Percentiles rank a stretch among this genome's conserved stretches.
Evolutionary conservation across 1,140 invertebrate species (phyloP).

Genomic region (Rhopalosiphum padi): DNA sequence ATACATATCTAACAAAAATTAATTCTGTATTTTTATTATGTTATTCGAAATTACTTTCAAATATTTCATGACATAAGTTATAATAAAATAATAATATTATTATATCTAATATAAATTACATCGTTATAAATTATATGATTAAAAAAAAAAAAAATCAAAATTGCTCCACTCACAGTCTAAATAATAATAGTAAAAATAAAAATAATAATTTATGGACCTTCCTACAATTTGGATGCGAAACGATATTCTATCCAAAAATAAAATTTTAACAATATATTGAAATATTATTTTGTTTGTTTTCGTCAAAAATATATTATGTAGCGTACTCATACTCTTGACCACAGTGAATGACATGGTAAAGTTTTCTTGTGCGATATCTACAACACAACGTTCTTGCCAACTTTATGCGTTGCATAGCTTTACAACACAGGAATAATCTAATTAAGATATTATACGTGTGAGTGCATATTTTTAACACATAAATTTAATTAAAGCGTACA

Average conservation of each 20-base stretch:
- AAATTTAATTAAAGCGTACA: not conserved
- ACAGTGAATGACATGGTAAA: not conserved
- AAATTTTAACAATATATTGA: not conserved
- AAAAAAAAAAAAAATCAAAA: not conserved
- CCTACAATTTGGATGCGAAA: not conserved
- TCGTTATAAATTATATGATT: not conserved
- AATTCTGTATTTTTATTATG: not conserved
- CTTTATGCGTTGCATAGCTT: not conserved
- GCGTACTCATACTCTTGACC: not conserved
- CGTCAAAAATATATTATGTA: not conserved
- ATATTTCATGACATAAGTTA: no score
- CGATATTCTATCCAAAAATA: not conserved
- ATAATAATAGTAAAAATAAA: not conserved
- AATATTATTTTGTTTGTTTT: not conserved
- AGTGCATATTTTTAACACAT: not conserved
- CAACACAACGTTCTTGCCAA: not conserved
- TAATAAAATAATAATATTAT: no score
- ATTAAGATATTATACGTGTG: not conserved
- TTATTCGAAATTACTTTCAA: no score
- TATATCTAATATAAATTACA: not conserved
- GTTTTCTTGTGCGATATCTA: not conserved
- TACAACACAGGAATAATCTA: not conserved
- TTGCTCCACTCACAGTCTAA: not conserved
- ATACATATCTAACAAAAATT: not conserved
- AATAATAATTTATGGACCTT: not conserved